Evolutionary conservation across 2,888 invertebrate genomes (phyloP), one percentile per base, ranked within the genome.

Genomic region (Drosophila ezoana): DNA sequence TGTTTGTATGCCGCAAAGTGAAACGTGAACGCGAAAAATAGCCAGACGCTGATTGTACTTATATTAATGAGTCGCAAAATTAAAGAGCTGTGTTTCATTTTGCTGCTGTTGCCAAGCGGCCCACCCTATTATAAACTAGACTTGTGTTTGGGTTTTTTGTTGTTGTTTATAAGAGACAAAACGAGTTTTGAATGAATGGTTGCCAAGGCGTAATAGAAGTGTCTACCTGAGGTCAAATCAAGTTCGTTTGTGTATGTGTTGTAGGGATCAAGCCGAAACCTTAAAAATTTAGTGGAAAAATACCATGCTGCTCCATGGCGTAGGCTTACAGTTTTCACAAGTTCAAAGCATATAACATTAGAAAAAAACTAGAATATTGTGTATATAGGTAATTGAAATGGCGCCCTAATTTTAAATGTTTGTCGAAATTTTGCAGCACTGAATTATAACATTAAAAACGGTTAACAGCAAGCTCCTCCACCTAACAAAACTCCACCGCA

Each of bases 141-240:
- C 41, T 52, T 20, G 33, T 35, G 43, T 51, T 57, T 28, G 10
- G 10, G 11, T 20, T 51, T 48, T 74, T 65, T 68, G 41, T 67
- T 72, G 68, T 80, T 52, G 51, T 58, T 81, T 60, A 51, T 82
- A 37, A 48, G 53, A 47, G 48, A 45, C 20, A 37, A 81, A 89
- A 83, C 82, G 28, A 70, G 89, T 83, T 89, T 89, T 51, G 35
- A 68, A 76, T 40, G 28, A 44, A 45, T n/a, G 57, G 64, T 59
- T 76, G 63, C 58, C 79, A 74, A 69, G 65, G 59, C 79, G 79
- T 80, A 83, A 76, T 77, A 79, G 67, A 87, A 89, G 67, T 60
- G 49, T 65, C 49, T 72, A 60, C 69, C 69, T 87, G 62, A 89
- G 82, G 89, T 83, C 81, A 64, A 56, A 65, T 77, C 48, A 80